Evolutionary conservation across 1,140 invertebrate species (phyloP), one percentile per base, ranked within the genome.

Genomic region (Drosophila equinoxialis): DNA sequence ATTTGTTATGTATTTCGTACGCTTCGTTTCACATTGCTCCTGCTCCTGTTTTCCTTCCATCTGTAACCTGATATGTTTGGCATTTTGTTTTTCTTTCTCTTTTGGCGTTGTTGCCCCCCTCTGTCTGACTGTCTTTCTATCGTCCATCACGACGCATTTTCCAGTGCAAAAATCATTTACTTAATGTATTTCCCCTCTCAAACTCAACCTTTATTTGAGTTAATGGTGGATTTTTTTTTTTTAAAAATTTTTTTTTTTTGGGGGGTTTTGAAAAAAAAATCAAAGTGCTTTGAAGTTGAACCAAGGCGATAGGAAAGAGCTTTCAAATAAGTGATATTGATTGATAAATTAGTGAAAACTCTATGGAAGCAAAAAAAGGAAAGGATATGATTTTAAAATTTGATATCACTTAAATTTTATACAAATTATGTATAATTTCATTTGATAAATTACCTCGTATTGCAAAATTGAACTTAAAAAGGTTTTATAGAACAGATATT

Each of bases 1-100:
- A 89, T 87, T 87, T 87, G 89, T 87, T 87, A 87, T 84, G 80
- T 87, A 89, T 77, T 87, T 62, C 72, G 72, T 59, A 82, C 68
- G 79, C 62, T 77, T 89, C 63, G 65, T 67, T 89, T 90, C 77
- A 59, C 72, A 58, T 66, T 74, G 37, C 37, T 39, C 37, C 37
- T 39, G 37, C 11, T 39, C 4, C 37, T 39, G 37, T 4, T 13
- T 13, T 39, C 37, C 37, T 39, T 39, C 11, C 37, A 11, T 39
- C 11, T 39, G 85, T 84, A 89, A 89, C 84, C 77, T 79, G 81
- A 84, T 90, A 84, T 73, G 66, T 89, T 86, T 85, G 68, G 65
- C 66, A 70, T 67, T 60, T 55, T 74, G 76, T 76, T 76, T 76
- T 75, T 26, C 33, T 23, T 51, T 39, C 11, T 39, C 20, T 23